These are phyloP conservation scores for Momotus momota DNA, from an alignment of 2,797 vertebrate species.

Conservation along the genomic window DNA sequence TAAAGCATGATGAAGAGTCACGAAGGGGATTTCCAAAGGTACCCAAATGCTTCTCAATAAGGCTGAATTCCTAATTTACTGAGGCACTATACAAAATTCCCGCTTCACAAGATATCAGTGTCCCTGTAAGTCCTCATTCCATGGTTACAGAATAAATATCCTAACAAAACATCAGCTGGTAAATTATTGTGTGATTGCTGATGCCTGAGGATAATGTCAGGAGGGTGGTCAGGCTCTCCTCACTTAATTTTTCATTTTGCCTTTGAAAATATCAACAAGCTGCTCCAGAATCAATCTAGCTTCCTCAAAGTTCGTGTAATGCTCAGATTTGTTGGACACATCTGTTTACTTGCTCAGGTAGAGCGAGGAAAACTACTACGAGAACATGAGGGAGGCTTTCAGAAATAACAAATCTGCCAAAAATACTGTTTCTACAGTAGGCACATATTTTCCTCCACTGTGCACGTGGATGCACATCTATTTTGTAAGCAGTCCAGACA, in stretches of 20 bases:
- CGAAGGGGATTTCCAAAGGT: neutral
- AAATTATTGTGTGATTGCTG: neutral
- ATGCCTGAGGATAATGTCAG: neutral
- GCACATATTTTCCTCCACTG: neutral
- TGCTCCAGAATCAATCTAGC: neutral
- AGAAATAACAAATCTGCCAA: neutral
- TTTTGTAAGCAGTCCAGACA: accelerated
- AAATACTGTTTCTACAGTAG: neutral
- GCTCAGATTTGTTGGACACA: neutral
- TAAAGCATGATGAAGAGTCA: neutral
- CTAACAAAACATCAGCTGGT: neutral
- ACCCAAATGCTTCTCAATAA: neutral
- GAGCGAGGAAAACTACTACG: neutral
- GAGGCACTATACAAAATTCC: neutral
- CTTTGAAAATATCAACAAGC: neutral
- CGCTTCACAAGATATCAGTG: neutral
- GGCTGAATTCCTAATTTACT: neutral
- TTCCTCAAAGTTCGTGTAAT: neutral
- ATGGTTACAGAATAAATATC: neutral
- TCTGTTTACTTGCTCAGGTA: neutral
- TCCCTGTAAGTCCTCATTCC: accelerated
- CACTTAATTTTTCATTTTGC: neutral
- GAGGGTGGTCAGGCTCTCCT: neutral
- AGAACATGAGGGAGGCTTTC: neutral
- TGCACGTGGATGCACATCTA: neutral